A percentile compares a stretch with the other conserved stretches of the same genome.
These are phyloP conservation scores for Tethya wilhelma DNA, from an alignment of 37 sponge, comb jelly and placozoan genomes.

Conservation along the genomic window DNA sequence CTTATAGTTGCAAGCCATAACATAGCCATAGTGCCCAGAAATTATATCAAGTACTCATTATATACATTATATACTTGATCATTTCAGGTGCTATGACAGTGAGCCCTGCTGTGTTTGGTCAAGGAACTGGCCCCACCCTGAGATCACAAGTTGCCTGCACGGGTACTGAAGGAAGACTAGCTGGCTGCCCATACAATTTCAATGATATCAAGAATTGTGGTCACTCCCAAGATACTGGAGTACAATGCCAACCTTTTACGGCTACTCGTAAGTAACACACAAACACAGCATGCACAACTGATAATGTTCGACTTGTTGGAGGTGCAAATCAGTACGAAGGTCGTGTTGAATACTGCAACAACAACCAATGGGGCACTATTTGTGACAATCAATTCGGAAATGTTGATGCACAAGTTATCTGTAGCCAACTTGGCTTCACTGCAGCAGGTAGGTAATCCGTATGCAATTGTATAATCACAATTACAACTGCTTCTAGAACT, in stretches of 20 bases:
- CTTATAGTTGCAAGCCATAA: too few relatives aligned
- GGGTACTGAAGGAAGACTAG: neutral
- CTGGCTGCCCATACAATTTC: neutral
- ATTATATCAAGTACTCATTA: too few relatives aligned
- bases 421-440: constrained; percentile 26
- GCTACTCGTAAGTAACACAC: neutral
- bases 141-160: neutral
- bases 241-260: neutral
- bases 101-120: neutral
- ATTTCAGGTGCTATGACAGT: constrained; percentile 1
- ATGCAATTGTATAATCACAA: too few relatives aligned
- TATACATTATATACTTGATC: too few relatives aligned
- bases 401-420: constrained; percentile 20
- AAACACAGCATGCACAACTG: neutral
- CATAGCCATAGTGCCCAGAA: too few relatives aligned
- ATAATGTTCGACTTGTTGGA: neutral
- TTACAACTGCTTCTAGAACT: neutral
- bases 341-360: neutral
- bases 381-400: neutral
- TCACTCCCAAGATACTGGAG: constrained; percentile 6
- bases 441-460: constrained; percentile 14
- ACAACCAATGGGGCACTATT: neutral
- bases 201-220: neutral
- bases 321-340: neutral
- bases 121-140: constrained; percentile 12